Evolutionary conservation across 1,140 invertebrate species (phyloP).

Genomic region (Ceratina calcarata): DNA sequence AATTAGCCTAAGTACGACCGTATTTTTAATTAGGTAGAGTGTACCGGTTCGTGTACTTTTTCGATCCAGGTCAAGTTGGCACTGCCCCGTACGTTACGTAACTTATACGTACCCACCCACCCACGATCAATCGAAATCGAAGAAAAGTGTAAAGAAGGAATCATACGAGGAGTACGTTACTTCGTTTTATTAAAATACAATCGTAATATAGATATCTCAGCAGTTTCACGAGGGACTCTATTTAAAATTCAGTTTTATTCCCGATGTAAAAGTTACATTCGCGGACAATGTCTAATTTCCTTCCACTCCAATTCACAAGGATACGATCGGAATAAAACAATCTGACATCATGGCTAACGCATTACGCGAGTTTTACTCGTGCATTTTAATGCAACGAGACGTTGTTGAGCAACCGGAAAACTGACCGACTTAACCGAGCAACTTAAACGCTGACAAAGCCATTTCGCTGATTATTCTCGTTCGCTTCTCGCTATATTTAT

Average conservation of each 20-base stretch:
- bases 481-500: not conserved
- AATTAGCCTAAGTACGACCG: not conserved
- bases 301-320: not conserved
- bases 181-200: not conserved
- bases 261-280: not conserved
- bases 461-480: slow-evolving; percentile 41
- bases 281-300: no score
- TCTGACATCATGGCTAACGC: slow-evolving; percentile 1
- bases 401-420: slow-evolving; percentile 53
- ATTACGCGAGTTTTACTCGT: not conserved
- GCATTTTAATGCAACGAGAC: slow-evolving; percentile 7
- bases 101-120: not conserved
- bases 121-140: not conserved
- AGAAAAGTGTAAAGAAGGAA: not conserved
- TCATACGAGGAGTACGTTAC: not conserved
- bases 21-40: slow-evolving; percentile 15
- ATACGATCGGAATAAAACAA: not conserved
- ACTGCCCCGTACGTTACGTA: not conserved
- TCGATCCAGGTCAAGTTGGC: not conserved
- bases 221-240: not conserved
- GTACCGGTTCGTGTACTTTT: not conserved
- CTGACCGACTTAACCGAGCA: slow-evolving; percentile 43
- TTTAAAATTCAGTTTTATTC: no score
- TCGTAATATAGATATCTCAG: no score
- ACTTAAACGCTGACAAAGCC: slow-evolving; percentile 35